Conservation (phyloP, 2,888 invertebrate genomes). For the Syrista parreyssii region DNA sequence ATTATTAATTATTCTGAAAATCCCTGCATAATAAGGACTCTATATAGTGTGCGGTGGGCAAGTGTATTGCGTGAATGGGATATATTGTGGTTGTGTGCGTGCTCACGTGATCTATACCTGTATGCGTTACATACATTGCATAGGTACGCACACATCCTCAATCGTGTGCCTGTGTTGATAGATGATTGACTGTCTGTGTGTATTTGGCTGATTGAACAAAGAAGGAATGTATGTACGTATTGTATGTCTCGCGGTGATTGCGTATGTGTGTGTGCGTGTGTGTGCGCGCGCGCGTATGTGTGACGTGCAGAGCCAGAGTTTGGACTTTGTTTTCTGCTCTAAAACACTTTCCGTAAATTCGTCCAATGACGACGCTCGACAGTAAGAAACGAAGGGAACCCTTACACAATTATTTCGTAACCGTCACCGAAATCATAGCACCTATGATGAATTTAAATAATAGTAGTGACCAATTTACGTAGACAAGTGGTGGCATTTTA, state of each 20-base stretch:
- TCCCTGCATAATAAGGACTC: neutral
- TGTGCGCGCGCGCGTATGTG: conserved; percentile 17
- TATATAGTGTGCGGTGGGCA: conserved; percentile 22
- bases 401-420: conserved; percentile 24
- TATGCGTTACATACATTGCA: neutral
- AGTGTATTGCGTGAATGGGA: conserved; percentile 35
- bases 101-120: neutral
- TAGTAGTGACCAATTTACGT: conserved; percentile 48
- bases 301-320: conserved; percentile 39
- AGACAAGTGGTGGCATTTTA: conserved; percentile 60
- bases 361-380: conserved; percentile 6
- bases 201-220: neutral
- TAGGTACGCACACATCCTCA: neutral
- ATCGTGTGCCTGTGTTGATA: neutral
- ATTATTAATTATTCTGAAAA: conserved; percentile 9
- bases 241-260: neutral
- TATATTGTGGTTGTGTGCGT: neutral
- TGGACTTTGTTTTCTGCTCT: conserved; percentile 40
- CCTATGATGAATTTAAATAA: conserved; percentile 12
- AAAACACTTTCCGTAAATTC: conserved; percentile 20
- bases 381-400: neutral
- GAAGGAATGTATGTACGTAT: neutral
- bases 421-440: conserved; percentile 13
- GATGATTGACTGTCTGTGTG: neutral
- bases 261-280: neutral